These are phyloP conservation scores for Andrena camellia DNA, from an alignment of 2,888 invertebrate genomes.

Conservation along the genomic window DNA sequence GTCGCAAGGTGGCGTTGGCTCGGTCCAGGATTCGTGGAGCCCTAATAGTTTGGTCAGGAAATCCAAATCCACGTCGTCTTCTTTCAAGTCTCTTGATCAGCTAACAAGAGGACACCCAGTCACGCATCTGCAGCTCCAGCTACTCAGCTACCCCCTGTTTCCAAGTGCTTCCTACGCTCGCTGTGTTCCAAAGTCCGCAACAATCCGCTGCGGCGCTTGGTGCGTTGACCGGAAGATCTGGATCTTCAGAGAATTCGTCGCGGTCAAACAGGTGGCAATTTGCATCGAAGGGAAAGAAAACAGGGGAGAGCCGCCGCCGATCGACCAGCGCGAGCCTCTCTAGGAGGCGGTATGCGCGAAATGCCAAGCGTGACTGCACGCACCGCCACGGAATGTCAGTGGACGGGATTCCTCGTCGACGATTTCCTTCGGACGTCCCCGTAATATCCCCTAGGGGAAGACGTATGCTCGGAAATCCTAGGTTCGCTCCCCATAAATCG, in stretches of 20 bases:
- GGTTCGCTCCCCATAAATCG: slow-evolving; percentile 12
- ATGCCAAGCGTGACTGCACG: slow-evolving; percentile 73
- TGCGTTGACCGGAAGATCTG: too few relatives aligned
- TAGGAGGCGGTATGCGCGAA: slow-evolving; percentile 67
- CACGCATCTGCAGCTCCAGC: too few relatives aligned
- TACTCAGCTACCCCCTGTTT: too few relatives aligned
- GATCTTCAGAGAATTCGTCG: neutral
- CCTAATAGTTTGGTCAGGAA: too few relatives aligned
- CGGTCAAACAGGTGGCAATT: slow-evolving; percentile 53
- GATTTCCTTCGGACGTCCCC: slow-evolving; percentile 61
- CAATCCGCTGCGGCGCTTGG: too few relatives aligned
- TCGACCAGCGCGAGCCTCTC: slow-evolving; percentile 35
- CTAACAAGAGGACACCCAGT: too few relatives aligned
- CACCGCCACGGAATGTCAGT: slow-evolving; percentile 73
- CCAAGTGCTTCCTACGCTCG: too few relatives aligned
- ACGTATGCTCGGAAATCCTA: slow-evolving; percentile 25
- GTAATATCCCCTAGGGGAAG: slow-evolving; percentile 34
- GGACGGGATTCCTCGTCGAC: slow-evolving; percentile 69
- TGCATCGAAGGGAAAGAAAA: slow-evolving; percentile 48
- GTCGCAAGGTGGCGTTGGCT: too few relatives aligned
- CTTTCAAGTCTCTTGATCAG: too few relatives aligned
- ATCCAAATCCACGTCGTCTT: too few relatives aligned
- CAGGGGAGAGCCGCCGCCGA: slow-evolving; percentile 36
- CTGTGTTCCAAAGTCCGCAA: too few relatives aligned
- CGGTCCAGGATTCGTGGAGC: too few relatives aligned